These are phyloP conservation scores for Planococcus citri DNA, from an alignment of 1,140 invertebrate genomes.

Conservation along the genomic window DNA sequence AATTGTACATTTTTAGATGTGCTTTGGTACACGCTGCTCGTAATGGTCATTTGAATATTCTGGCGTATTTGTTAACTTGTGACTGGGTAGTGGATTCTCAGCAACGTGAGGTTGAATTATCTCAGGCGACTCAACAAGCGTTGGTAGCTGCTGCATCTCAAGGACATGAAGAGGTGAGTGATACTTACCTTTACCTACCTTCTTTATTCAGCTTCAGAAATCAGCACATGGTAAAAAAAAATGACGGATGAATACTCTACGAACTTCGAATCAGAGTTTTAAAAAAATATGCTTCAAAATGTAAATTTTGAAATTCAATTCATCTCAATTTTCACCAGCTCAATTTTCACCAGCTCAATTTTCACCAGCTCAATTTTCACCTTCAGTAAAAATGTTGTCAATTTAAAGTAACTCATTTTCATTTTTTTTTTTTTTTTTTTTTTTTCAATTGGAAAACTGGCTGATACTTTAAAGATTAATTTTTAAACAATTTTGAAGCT, in stretches of 20 bases:
- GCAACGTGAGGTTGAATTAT: slow-evolving; percentile 35
- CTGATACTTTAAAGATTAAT: too few relatives aligned
- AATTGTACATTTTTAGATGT: too few relatives aligned
- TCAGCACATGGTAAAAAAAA: neutral
- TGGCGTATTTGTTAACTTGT: slow-evolving; percentile 71
- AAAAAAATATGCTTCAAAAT: neutral
- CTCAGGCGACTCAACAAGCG: slow-evolving; percentile 63
- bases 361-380: too few relatives aligned
- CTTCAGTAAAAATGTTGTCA: too few relatives aligned
- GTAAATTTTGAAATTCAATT: too few relatives aligned
- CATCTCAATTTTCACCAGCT: too few relatives aligned
- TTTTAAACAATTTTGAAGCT: too few relatives aligned
- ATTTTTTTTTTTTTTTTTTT: too few relatives aligned
- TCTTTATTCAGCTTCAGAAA: neutral
- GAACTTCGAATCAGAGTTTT: too few relatives aligned
- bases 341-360: too few relatives aligned
- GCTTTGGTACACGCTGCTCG: slow-evolving; percentile 79
- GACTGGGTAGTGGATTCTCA: slow-evolving; percentile 45
- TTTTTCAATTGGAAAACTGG: too few relatives aligned
- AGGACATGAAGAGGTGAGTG: slow-evolving; percentile 56
- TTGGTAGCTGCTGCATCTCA: slow-evolving; percentile 77
- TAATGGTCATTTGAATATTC: slow-evolving; percentile 67
- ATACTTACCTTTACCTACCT: slow-evolving; percentile 24
- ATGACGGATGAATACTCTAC: neutral
- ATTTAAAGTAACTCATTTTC: too few relatives aligned